phyloP scores from a whole-genome alignment of 30 jellyfish, hydroid and myxozoan species.

The Mastigias papua region DNA sequence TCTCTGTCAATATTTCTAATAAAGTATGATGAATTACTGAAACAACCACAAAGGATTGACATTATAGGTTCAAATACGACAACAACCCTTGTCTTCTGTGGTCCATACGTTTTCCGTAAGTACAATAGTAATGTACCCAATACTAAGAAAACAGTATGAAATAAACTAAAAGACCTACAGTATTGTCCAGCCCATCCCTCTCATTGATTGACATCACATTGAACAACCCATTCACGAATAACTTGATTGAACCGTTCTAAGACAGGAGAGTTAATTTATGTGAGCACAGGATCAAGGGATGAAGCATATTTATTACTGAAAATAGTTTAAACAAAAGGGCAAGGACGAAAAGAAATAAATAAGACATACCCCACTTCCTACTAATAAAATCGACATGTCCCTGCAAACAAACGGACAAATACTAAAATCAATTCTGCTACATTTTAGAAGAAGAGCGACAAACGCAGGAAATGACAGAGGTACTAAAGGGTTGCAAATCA shows the following conservation, averaged over 20 bases:
- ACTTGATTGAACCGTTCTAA: constrained; percentile 51
- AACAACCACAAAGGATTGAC: no score
- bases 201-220: constrained; percentile 35
- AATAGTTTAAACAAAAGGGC: not conserved
- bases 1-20: no score
- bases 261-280: not conserved
- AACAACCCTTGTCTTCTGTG: no score
- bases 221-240: constrained; percentile 57
- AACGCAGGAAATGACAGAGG: no score
- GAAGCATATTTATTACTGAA: not conserved
- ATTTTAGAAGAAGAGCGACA: no score
- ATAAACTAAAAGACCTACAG: not conserved
- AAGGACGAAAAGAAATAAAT: not conserved
- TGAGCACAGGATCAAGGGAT: no score
- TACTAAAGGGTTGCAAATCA: no score
- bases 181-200: not conserved
- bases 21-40: no score
- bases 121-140: not conserved
- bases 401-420: constrained; percentile 14
- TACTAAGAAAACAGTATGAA: not conserved
- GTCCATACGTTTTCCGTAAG: no score
- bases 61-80: no score
- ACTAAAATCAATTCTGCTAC: no score
- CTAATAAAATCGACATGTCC: constrained; percentile 38
- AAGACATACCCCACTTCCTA: constrained; percentile 47